Evolutionary conservation across 2,888 invertebrate species (phyloP).

Genomic region (Laspeyria flexula): DNA sequence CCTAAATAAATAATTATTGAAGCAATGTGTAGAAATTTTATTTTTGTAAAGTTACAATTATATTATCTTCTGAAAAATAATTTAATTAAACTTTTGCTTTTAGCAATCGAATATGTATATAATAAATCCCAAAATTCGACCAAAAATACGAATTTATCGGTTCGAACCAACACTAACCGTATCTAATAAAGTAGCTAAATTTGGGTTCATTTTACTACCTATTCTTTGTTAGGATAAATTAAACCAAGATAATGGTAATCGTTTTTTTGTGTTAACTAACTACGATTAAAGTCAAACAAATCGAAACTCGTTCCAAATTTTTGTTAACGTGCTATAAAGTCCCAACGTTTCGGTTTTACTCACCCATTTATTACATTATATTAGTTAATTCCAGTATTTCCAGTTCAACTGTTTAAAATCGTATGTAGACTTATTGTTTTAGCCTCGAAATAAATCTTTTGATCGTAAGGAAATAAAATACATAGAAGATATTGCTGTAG

Average conservation of each 20-base stretch:
- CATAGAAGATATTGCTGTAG: not conserved
- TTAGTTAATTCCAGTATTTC: not conserved
- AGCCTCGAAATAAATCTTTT: not conserved
- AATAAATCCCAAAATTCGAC: no score
- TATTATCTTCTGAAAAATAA: no score
- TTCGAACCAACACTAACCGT: no score
- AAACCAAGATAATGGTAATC: not conserved
- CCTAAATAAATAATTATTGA: no score
- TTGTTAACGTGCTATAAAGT: conserved; percentile 7
- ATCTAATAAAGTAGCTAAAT: not conserved
- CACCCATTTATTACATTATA: not conserved
- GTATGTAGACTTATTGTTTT: not conserved
- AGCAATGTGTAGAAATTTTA: no score
- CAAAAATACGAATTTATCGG: no score
- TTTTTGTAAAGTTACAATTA: no score
- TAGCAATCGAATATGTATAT: no score
- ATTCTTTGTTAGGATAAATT: not conserved
- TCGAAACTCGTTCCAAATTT: conserved; percentile 14
- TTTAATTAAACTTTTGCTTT: no score
- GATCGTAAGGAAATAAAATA: not conserved
- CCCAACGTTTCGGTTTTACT: conserved; percentile 3
- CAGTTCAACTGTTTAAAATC: no score
- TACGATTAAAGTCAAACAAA: conserved; percentile 12
- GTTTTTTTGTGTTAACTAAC: not conserved
- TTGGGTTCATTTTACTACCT: not conserved